phyloP scores from a whole-genome alignment of 2,888 invertebrate genomes.

The Heliothis peltigera region DNA sequence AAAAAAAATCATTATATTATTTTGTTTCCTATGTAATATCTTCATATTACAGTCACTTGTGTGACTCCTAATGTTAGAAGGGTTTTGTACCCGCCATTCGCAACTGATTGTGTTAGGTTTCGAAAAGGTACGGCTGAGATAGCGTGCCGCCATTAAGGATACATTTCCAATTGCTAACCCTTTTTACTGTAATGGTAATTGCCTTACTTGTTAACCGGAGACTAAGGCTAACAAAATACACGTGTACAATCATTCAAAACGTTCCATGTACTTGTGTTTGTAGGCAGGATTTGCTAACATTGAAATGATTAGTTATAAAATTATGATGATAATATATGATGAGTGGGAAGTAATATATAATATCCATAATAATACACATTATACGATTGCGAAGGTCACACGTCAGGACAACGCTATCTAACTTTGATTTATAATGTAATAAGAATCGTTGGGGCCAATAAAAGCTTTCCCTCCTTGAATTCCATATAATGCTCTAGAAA shows the following conservation, averaged over 20 bases:
- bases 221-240: conserved; percentile 32
- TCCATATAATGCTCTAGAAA: conserved; percentile 36
- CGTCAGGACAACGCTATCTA: conserved; percentile 50
- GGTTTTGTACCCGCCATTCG: conserved; percentile 2
- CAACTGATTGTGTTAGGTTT: conserved; percentile 30
- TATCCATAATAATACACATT: conserved; percentile 50
- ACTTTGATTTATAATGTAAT: conserved; percentile 63
- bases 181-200: conserved; percentile 32
- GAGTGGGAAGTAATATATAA: conserved; percentile 25
- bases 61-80: conserved; percentile 6
- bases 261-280: background rate
- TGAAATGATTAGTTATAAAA: background rate
- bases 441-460: conserved; percentile 56
- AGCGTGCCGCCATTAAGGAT: conserved; percentile 33
- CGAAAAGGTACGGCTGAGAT: conserved; percentile 18
- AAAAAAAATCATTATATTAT: conserved; percentile 18
- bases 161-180: conserved; percentile 50
- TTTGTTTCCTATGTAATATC: conserved; percentile 8
- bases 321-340: background rate
- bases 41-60: conserved; percentile 1
- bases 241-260: background rate
- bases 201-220: conserved; percentile 31
- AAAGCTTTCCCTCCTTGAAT: conserved; percentile 46
- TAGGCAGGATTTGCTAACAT: background rate
- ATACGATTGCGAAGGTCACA: conserved; percentile 47